phyloP scores from a whole-genome alignment of 1,140 invertebrate genomes.

The Bombus consobrinus region DNA sequence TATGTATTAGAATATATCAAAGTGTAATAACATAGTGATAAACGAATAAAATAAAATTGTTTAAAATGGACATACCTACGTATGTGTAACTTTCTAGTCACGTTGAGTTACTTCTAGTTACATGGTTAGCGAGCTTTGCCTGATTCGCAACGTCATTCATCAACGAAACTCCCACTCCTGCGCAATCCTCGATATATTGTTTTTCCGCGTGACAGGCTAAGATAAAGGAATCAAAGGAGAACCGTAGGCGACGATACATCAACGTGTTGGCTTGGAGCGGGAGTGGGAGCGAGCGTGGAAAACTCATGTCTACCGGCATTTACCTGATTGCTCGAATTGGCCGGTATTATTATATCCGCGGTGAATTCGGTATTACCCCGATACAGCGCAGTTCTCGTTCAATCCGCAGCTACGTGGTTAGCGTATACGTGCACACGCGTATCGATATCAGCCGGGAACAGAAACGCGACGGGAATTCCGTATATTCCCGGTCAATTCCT shows the following conservation, averaged over 20 bases:
- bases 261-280: neutral
- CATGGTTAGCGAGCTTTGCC: too few species aligned
- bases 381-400: slow-evolving; percentile 13
- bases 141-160: neutral
- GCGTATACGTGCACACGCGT: neutral
- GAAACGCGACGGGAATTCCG: slow-evolving; percentile 53
- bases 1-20: neutral
- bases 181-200: neutral
- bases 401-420: neutral
- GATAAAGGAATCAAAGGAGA: neutral
- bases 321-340: slow-evolving; percentile 62
- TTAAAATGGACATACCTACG: too few species aligned
- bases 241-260: slow-evolving; percentile 13
- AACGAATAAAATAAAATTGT: too few species aligned
- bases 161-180: neutral
- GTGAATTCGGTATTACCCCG: slow-evolving; percentile 50
- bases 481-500: slow-evolving; percentile 58
- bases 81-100: too few species aligned
- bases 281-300: slow-evolving; percentile 5
- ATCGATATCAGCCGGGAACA: slow-evolving; percentile 37
- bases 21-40: neutral
- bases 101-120: too few species aligned
- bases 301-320: slow-evolving; percentile 48
- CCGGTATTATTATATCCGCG: slow-evolving; percentile 53
- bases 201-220: too few species aligned